Evolutionary conservation across 2,888 invertebrate species (phyloP), one percentile per base, ranked within the genome.

Genomic region (Apotomis turbidana): DNA sequence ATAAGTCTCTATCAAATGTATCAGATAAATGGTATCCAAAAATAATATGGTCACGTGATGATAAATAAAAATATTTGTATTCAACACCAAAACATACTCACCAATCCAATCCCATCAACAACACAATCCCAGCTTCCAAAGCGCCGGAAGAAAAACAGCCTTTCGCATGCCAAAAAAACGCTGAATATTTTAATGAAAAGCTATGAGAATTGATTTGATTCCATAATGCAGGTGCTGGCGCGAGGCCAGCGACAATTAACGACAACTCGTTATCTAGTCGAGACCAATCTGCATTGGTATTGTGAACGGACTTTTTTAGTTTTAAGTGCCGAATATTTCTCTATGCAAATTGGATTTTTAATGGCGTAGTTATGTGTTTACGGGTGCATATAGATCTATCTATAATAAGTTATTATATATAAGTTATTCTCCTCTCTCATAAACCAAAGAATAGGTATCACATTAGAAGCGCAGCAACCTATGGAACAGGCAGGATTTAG

Each of bases 141-240:
- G 41, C 41, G 5, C 5, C 49, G 9, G 3, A 6, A 49, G 3
- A 49, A 49, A 49, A 49, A 8, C 10, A 58, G 27, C 58, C 38
- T 27, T 58, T 38, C 38, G 10, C 15, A 54, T 55, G 41, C 66
- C 55, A 66, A 66, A 64, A 41, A 54, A 66, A 15, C 46, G 8
- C n/a, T 57, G 55, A 66, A 54, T 54, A n/a, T 66, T 66, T 66
- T 66, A 66, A 66, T 66, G 46, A 66, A 41, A 66, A 66, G 66
- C 66, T 44, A 70, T 70, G 60, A 71, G 46, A 67, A 67, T 67
- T 61, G 60, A 71, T 67, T 61, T 62, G 61, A 55, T 67, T 57
- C 38, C 57, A 61, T 71, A 68, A 71, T 74, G 74, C 75, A 74
- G 75, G 75, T 74, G 70, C 74, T 74, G 70, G 72, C 72, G 58